Base-by-base conservation (phyloP, 2,888 invertebrate species). In the Terebella lapidaria region DNA sequence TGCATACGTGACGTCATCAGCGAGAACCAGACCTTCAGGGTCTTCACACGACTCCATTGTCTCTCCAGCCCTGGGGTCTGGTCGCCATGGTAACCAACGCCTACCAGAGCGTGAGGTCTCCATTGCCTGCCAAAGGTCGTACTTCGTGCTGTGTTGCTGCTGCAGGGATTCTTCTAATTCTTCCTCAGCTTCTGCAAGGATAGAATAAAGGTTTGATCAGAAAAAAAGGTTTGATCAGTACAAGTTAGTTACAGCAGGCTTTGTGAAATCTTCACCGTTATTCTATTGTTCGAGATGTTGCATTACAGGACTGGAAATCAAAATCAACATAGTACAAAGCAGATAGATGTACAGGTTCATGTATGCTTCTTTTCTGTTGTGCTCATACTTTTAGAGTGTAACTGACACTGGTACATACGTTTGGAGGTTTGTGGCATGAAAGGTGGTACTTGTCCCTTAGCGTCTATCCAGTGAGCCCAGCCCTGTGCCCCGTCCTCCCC, bases 41-140 rank as follows among this genome's bases (percentile, higher is more conserved):
- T 82, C 82, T 61, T 82, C 81, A 70, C 80, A 78, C 57, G 79
- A 78, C 26, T 79, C 76, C 30, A 72, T 72, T 24, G 72, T 74
- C 59, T 77, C 74, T 54, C 68, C 71, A 47, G 69, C 62, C 2
- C 55, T 47, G 4, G 62, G 3, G 61, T 73, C 71, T 30, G 77
- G 76, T 71, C 72, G 69, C 79, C 81, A 81, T 61, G 81, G 79
- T 56, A 81, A 71, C 77, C 77, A 80, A 62, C 79, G 76, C 51
- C 71, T 62, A 10, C 53, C 29, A 58, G 78, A 74, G 51, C 82
- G 67, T 1, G 73, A 63, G 4, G 56, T 63, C 68, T 82, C 82
- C 54, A 82, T 69, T 30, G 72, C 61, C 5, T 79, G 58, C 81
- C 81, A 82, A 22, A 69, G 55, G 29, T 66, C 53, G 28, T 20